Conservation (phyloP, 35 echinoderm and acorn worm species). For the Ophioderma brevispina region DNA sequence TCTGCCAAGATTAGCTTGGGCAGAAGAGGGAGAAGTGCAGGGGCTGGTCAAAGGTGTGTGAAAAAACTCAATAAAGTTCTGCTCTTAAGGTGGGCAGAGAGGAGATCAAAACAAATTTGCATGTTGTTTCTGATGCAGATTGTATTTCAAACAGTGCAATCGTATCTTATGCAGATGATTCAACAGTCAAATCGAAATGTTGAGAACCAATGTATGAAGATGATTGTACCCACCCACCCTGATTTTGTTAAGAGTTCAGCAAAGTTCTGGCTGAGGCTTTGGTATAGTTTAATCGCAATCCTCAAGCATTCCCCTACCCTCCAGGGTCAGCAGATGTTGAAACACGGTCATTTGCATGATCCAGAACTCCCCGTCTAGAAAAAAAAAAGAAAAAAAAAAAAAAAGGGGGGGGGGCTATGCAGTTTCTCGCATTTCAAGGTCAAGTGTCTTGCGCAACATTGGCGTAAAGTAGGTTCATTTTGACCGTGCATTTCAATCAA, state of each 20-base stretch:
- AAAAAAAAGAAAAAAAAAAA: too few species aligned
- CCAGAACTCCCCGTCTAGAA: too few species aligned
- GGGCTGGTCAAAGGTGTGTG: background rate
- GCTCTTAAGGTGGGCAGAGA: background rate
- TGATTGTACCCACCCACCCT: background rate
- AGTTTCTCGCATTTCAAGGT: too few species aligned
- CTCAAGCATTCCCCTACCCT: background rate
- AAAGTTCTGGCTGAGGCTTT: background rate
- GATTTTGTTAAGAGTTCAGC: background rate
- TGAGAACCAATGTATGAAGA: background rate
- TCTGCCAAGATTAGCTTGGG: background rate
- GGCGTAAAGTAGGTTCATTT: too few species aligned
- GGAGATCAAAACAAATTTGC: background rate
- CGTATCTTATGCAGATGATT: background rate
- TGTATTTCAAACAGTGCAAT: too few species aligned
- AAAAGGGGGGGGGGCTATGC: too few species aligned
- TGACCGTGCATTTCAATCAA: too few species aligned
- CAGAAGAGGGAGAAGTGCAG: background rate
- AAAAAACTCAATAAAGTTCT: background rate
- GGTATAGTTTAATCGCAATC: background rate
- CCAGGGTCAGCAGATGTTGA: background rate
- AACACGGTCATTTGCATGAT: too few species aligned
- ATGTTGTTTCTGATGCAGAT: too few species aligned
- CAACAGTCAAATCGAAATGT: too few species aligned
- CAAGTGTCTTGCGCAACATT: too few species aligned